Base-by-base conservation (phyloP, 1,140 invertebrate species). In the Samia ricini region DNA sequence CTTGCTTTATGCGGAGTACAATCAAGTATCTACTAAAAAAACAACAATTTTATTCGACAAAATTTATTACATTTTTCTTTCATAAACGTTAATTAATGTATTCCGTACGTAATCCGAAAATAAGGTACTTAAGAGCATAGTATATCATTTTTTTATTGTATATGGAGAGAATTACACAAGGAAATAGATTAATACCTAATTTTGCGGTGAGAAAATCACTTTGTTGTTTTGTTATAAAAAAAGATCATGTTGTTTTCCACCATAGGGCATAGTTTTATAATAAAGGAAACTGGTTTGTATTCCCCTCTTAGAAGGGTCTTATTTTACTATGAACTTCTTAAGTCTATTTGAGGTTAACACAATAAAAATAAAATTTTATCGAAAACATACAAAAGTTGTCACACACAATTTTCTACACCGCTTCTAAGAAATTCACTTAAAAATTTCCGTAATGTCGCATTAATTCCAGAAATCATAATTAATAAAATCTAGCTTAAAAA, bases 401-500 rank as follows among this genome's bases (percentile, higher is more conserved):
- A n/a, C n/a, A n/a, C n/a, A n/a, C n/a, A 42, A 42, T 15, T 42
- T 42, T 42, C 4, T 12, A 42, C 33, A 15, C 4, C 33, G 15
- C 33, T 10, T 1, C 33, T 15, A 42, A 42, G 33, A 42, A 12
- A 42, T 42, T 42, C 12, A 42, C 7, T 42, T 42, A 0, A 5
- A 3, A 42, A 42, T 2, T 42, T 42, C n/a, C n/a, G n/a, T n/a
- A n/a, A n/a, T n/a, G n/a, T n/a, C n/a, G n/a, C n/a, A n/a, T n/a
- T n/a, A n/a, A n/a, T n/a, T n/a, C n/a, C n/a, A n/a, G n/a, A n/a
- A n/a, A n/a, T n/a, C n/a, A n/a, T n/a, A n/a, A n/a, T 12, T 42
- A 42, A 42, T 42, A 42, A 42, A 42, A 12, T 15, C 33, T 15
- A 15, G 15, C 12, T 69, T 74, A 68, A 72, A 76, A 71, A 60